These are phyloP conservation scores for Phrynosoma blainvillii DNA, from an alignment of 2,113 vertebrate species.

Conservation along the genomic window DNA sequence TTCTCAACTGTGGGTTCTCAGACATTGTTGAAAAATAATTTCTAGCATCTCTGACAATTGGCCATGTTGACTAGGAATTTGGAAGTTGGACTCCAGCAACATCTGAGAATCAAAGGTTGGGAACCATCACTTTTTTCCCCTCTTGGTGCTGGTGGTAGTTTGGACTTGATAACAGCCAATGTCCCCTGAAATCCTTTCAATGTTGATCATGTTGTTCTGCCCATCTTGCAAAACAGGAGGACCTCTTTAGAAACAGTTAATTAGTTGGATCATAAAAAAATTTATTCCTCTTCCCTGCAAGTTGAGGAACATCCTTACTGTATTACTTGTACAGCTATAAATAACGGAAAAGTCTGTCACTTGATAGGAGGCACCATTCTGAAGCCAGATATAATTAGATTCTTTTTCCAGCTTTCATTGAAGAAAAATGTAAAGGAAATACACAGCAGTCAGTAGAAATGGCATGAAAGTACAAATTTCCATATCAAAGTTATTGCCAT, in stretches of 20 bases:
- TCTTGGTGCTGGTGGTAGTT: neutral
- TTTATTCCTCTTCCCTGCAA: neutral
- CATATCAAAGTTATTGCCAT: slow-evolving; percentile 27
- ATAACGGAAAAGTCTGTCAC: neutral
- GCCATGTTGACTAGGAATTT: too few relatives aligned
- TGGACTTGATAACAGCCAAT: neutral
- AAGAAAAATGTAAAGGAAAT: slow-evolving; percentile 22
- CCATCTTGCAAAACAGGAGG: too few relatives aligned
- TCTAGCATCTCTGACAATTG: too few relatives aligned
- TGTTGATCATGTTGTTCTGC: neutral
- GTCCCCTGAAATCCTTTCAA: neutral
- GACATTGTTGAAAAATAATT: too few relatives aligned
- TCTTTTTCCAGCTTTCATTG: slow-evolving; percentile 25
- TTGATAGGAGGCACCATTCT: slow-evolving; percentile 11
- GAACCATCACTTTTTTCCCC: too few relatives aligned
- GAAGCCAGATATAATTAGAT: slow-evolving; percentile 23
- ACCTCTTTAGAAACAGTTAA: neutral
- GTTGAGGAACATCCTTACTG: slow-evolving; percentile 5
- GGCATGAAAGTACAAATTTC: slow-evolving; percentile 23
- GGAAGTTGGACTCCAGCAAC: too few relatives aligned
- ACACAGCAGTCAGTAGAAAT: neutral
- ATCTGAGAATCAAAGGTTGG: too few relatives aligned
- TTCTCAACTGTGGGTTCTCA: too few relatives aligned
- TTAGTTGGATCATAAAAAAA: neutral
- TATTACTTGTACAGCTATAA: neutral